Evolutionary conservation across 2,888 invertebrate genomes (phyloP), one percentile per base, ranked within the genome.

Genomic region (Epicampocera succincta): DNA sequence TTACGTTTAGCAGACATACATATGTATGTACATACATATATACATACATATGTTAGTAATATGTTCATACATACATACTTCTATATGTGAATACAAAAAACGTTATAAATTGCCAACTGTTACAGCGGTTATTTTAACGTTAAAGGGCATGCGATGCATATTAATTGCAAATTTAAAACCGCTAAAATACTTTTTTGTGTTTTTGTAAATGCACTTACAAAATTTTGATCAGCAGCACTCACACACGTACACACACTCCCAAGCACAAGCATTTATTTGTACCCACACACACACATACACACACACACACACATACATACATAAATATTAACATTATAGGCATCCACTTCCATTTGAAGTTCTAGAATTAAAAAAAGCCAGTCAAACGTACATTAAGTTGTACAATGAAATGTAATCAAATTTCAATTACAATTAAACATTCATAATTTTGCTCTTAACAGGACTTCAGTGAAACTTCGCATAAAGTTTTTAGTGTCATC

Each of bases 91-190:
- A n/a, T 54, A 52, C n/a, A 46, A 77, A 66, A 78, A 71, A 75
- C 74, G 74, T 75, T 77, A 77, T 77, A 81, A 77, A 75, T 82
- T 82, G 74, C 82, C 82, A 78, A 82, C 82, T 82, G 82, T 82
- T 78, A 82, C 82, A 82, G 82, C 71, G 72, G 76, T 66, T 71
- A 61, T 82, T 78, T 78, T 74, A 66, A 78, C 71, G 78, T 74
- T 75, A 78, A 69, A 78, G 78, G 78, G 71, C 78, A 82, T 71
- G 60, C 56, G 78, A 72, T 82, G 82, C 78, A 82, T 82, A 82
- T 78, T 82, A 80, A 82, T 82, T 71, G 71, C 71, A 66, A 66
- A 50, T 60, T 75, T 79, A 44, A 65, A 74, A 58, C 75, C 61
- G 44, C 72, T 63, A 69, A 76, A 72, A 76, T 76, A 50, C 19